These are phyloP conservation scores for Zootermopsis nevadensis DNA, from an alignment of 2,888 invertebrate species.

Conservation along the genomic window DNA sequence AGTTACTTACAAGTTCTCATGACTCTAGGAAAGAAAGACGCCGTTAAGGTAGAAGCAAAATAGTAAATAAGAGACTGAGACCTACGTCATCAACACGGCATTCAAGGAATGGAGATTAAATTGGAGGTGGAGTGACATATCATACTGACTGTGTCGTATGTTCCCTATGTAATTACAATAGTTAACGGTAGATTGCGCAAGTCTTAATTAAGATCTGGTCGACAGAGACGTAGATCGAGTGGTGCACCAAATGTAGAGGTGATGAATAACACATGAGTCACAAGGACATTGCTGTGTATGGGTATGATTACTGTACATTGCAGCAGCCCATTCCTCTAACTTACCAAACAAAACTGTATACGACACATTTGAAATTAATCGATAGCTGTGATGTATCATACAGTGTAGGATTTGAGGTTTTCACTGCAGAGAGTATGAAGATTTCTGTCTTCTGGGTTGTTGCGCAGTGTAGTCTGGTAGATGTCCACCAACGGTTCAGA, in stretches of 20 bases:
- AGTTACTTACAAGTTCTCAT: too few species aligned
- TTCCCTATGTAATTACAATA: conserved; percentile 14
- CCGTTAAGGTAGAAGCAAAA: too few species aligned
- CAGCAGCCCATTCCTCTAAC: background rate
- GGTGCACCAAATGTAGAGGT: background rate
- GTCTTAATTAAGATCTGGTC: background rate
- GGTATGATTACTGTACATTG: background rate
- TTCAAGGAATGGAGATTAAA: conserved; percentile 17
- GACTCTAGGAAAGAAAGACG: too few species aligned
- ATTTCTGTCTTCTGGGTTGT: too few species aligned
- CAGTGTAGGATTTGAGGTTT: too few species aligned
- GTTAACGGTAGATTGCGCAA: conserved; percentile 5
- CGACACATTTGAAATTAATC: background rate
- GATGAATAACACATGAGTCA: conserved; percentile 12
- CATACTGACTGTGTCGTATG: background rate
- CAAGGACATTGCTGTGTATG: background rate
- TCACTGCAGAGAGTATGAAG: too few species aligned
- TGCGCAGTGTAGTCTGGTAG: too few species aligned
- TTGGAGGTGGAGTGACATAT: background rate
- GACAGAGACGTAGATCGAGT: background rate
- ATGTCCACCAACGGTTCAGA: too few species aligned
- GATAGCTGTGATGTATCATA: background rate
- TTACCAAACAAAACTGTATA: background rate
- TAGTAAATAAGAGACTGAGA: background rate
- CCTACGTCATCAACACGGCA: background rate